Evolutionary conservation across 2,113 vertebrate species (phyloP).

Genomic region (Ammodytes marinus): DNA sequence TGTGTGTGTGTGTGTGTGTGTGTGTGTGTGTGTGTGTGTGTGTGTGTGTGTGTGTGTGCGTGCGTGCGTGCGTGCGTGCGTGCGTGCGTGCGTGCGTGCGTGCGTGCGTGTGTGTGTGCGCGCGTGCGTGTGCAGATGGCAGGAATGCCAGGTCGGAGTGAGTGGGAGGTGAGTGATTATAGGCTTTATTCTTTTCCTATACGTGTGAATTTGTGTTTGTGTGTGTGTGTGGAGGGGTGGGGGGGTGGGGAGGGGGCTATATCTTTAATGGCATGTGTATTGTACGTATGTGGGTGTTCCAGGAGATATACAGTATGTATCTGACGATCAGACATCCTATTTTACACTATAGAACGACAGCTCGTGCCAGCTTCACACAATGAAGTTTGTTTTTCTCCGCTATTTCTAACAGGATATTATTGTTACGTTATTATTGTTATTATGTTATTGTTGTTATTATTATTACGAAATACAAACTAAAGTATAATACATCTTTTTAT

Average conservation of each 20-base stretch:
- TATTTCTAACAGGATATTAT: not conserved
- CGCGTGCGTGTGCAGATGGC: slow-evolving; percentile 13
- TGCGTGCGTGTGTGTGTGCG: not conserved
- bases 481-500: no score
- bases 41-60: no score
- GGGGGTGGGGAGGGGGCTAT: not conserved
- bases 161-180: slow-evolving; percentile 48
- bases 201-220: slow-evolving; percentile 30
- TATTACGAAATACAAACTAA: not conserved
- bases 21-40: slow-evolving; percentile 16
- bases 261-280: slow-evolving; percentile 18
- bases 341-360: not conserved
- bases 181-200: slow-evolving; percentile 24
- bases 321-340: slow-evolving; percentile 3
- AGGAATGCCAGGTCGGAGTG: slow-evolving; percentile 12
- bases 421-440: no score
- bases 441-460: no score
- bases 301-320: slow-evolving; percentile 33
- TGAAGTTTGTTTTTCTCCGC: not conserved
- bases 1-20: slow-evolving; percentile 4
- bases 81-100: slow-evolving; percentile 15
- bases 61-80: not conserved
- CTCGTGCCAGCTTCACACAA: not conserved
- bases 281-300: slow-evolving; percentile 24
- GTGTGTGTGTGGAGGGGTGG: not conserved